These are phyloP conservation scores for Eupithecia tripunctaria DNA, from an alignment of 2,888 invertebrate species.

Conservation along the genomic window DNA sequence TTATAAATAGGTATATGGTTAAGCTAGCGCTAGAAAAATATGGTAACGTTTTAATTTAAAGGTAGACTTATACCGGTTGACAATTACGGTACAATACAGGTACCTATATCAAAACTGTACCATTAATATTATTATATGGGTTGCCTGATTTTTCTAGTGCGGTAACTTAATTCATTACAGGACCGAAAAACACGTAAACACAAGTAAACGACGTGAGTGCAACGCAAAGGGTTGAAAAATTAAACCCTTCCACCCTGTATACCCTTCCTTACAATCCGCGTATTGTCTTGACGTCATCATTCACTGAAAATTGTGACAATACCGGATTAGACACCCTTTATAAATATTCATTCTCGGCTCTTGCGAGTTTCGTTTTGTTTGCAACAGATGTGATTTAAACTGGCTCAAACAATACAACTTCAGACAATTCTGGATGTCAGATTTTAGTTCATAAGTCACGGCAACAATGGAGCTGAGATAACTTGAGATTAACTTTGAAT, in stretches of 20 bases:
- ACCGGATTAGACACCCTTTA: conserved; percentile 80
- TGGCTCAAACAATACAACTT: conserved; percentile 43
- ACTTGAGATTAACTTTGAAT: conserved; percentile 3
- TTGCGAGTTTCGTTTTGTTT: conserved; percentile 67
- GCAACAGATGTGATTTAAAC: conserved; percentile 72
- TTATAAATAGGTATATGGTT: too few species aligned
- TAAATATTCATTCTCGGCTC: conserved; percentile 82
- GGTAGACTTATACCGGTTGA: too few species aligned
- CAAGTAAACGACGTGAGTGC: too few species aligned
- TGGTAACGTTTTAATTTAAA: too few species aligned
- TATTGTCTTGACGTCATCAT: conserved; percentile 80
- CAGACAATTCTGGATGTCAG: conserved; percentile 34
- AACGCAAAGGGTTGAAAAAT: too few species aligned
- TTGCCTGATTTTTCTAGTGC: too few species aligned
- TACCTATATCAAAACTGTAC: too few species aligned
- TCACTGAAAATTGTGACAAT: conserved; percentile 82
- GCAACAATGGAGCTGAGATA: conserved; percentile 13
- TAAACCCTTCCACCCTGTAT: conserved; percentile 50
- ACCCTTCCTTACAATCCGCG: conserved; percentile 64
- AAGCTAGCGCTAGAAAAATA: too few species aligned
- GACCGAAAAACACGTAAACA: too few species aligned
- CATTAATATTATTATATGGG: too few species aligned
- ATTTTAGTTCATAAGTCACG: conserved; percentile 41
- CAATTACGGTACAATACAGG: too few species aligned
- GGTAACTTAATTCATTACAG: too few species aligned